Evolutionary conservation across 1,140 invertebrate genomes (phyloP).

Genomic region (Zaprionus camerounensis): DNA sequence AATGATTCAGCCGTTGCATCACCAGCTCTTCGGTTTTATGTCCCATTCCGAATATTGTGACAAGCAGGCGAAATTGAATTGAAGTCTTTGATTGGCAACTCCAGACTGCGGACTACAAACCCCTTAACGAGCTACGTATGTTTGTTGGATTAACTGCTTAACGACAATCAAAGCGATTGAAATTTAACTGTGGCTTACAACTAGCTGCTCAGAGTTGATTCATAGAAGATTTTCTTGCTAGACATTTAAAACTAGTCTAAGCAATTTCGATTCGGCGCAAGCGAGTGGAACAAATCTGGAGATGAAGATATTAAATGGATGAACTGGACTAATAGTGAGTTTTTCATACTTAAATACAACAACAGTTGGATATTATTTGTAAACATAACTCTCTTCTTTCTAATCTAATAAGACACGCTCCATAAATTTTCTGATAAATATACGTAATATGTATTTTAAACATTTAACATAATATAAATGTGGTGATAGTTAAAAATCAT

Average conservation of each 20-base stretch:
- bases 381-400: no score
- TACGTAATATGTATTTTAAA: no score
- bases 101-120: neutral
- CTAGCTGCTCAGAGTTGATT: neutral
- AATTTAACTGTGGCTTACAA: neutral
- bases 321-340: no score
- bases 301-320: no score
- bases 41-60: constrained; percentile 66
- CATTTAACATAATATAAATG: no score
- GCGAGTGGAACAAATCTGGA: no score
- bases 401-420: no score
- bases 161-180: constrained; percentile 20
- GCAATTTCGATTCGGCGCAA: no score
- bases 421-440: no score
- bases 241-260: neutral
- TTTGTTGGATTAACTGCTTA: constrained; percentile 17
- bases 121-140: constrained; percentile 9
- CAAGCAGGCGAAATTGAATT: constrained; percentile 69
- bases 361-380: no score
- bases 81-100: constrained; percentile 75
- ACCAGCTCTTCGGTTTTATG: constrained; percentile 66
- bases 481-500: no score
- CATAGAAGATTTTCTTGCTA: neutral
- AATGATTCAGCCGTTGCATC: constrained; percentile 56
- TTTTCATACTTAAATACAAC: no score